Evolutionary conservation across 2,888 invertebrate species (phyloP).

Genomic region (Koerneria pararmatus): DNA sequence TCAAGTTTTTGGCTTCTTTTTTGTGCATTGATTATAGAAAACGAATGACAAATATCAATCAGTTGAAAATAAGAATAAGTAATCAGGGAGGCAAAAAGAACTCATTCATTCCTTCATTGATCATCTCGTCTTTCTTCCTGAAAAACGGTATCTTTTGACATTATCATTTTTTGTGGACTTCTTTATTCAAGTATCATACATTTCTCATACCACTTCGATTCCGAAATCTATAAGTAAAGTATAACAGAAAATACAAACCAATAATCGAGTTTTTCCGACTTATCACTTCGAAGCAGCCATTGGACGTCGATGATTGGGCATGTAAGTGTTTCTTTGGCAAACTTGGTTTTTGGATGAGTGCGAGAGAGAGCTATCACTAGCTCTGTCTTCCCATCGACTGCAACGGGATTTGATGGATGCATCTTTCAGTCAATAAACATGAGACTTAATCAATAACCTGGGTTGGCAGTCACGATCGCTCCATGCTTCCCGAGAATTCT

Average conservation of each 20-base stretch:
- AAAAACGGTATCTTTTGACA: too few relatives aligned
- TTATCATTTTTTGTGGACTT: too few relatives aligned
- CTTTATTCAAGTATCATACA: neutral
- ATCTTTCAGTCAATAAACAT: neutral
- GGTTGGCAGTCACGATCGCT: conserved; percentile 38
- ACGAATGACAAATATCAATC: too few relatives aligned
- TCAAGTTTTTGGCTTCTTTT: too few relatives aligned
- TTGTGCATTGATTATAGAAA: too few relatives aligned
- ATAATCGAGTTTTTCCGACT: conserved; percentile 19
- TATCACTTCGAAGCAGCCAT: conserved; percentile 35
- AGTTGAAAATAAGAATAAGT: too few relatives aligned
- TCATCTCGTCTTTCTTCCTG: conserved; percentile 10
- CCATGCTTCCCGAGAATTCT: conserved; percentile 39
- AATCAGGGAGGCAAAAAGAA: too few relatives aligned
- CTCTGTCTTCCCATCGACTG: conserved; percentile 23
- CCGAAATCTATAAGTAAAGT: neutral
- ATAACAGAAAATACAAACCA: conserved; percentile 29
- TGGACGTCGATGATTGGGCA: conserved; percentile 29
- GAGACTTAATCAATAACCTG: conserved; percentile 26
- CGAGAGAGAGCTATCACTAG: conserved; percentile 24
- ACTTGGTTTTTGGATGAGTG: conserved; percentile 27
- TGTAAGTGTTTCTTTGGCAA: conserved; percentile 16
- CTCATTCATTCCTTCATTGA: too few relatives aligned
- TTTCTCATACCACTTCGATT: neutral
- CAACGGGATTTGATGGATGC: neutral